These are phyloP conservation scores for Tadarida brasiliensis DNA, from an alignment of 2,797 vertebrate genomes.

Conservation along the genomic window DNA sequence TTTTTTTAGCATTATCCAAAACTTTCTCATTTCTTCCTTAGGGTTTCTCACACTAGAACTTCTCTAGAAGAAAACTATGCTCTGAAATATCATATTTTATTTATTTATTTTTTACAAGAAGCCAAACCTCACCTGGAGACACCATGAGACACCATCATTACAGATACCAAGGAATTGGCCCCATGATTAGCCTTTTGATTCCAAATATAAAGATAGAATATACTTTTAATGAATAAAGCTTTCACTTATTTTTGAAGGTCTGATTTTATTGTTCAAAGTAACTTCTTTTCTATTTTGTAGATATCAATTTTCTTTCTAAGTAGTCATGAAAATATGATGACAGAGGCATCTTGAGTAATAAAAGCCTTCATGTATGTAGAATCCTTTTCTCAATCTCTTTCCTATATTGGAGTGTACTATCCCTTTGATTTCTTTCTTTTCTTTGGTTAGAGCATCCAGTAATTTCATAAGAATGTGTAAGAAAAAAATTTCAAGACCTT, in stretches of 20 bases:
- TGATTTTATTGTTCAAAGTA: neutral
- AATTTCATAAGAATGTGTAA: neutral
- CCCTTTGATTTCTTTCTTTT: neutral
- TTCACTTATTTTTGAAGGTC: neutral
- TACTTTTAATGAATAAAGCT: neutral
- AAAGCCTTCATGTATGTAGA: neutral
- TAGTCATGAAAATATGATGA: neutral
- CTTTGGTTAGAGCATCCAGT: neutral
- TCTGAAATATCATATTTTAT: neutral
- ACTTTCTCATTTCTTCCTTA: neutral
- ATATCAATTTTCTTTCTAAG: neutral
- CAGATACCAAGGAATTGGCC: neutral
- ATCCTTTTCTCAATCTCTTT: neutral
- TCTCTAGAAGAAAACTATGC: neutral
- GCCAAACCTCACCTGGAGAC: neutral
- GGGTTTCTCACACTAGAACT: neutral
- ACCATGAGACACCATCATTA: neutral
- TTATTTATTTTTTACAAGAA: neutral
- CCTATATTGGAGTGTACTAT: neutral
- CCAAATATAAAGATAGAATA: neutral
- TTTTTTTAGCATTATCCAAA: neutral
- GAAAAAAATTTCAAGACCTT: neutral
- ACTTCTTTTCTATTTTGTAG: neutral
- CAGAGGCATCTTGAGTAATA: neutral
- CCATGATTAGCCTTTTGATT: neutral